Evolutionary conservation across 2,113 vertebrate genomes (phyloP), one percentile per base, ranked within the genome.

Genomic region (Aspidoscelis tigris): DNA sequence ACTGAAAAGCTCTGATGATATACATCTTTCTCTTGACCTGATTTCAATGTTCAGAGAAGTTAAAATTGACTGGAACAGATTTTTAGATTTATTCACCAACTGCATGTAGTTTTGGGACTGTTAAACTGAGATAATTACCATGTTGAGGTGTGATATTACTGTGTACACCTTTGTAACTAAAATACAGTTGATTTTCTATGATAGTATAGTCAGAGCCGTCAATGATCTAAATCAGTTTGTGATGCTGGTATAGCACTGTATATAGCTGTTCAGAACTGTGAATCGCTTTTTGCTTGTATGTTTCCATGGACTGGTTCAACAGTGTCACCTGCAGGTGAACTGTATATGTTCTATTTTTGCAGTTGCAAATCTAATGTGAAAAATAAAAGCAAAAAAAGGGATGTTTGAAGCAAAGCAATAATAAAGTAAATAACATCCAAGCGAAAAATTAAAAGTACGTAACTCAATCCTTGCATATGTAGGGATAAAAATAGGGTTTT

Each of bases 321-420:
- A 94, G 92, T 94, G 93, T 94, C 94, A 94, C 93, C 94, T 95
- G 89, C 94, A 93, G 94, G 94, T 92, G 90, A 94, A 85, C 86
- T 24, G 78, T 68, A 81, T 78, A 81, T 74, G 21, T 83, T 87
- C 84, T 11, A 75, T 86, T 84, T 86, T 88, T 88, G 7, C 53
- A 22, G 18, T 33, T 21, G 7, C 33, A 85, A 61, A 64, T 86
- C 50, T 53, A 11, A 0, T 72, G 58, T 10, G 5, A 18, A 66
- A 21, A 10, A 20, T 20, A 20, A 61, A 39, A 61, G 2, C 3
- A 39, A 41, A 41, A 26, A 3, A 1, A 4, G 6, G 41, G 65
- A 33, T 65, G 18, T 18, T 61, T 61, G 18, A 50, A 50, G 18
- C 18, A 58, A 58, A 14, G 1, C 3, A 58, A 58, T 58, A 50